Conservation (phyloP, 2,888 invertebrate species). For the Hypselothyrea guttata region DNA sequence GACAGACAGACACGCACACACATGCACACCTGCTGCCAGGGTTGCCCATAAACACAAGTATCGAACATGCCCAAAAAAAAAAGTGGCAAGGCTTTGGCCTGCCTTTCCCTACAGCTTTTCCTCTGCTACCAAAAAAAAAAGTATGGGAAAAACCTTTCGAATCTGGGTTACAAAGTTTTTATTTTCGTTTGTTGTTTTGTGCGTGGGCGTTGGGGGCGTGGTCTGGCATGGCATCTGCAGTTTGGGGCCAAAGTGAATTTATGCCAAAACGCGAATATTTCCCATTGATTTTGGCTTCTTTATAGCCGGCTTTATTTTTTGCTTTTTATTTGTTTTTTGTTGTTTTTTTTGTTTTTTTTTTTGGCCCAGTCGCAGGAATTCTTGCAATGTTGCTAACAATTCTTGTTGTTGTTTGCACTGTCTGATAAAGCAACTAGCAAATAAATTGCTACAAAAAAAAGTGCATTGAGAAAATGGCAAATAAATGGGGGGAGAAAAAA, state of each 20-base stretch:
- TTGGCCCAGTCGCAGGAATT: conserved; percentile 40
- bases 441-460: conserved; percentile 60
- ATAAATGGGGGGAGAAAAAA: not conserved
- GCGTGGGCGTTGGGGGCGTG: conserved; percentile 5
- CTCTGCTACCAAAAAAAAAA: not conserved
- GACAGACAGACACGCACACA: conserved; percentile 20
- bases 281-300: conserved; percentile 71
- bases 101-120: not conserved
- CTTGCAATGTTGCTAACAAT: conserved; percentile 56
- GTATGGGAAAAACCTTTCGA: conserved; percentile 19
- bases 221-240: conserved; percentile 13
- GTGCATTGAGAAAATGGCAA: not conserved
- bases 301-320: conserved; percentile 53
- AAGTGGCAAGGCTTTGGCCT: conserved; percentile 3
- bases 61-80: conserved; percentile 32
- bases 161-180: conserved; percentile 71
- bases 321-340: too few relatives aligned
- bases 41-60: conserved; percentile 31
- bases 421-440: conserved; percentile 42
- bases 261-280: conserved; percentile 72
- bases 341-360: too few relatives aligned
- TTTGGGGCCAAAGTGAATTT: conserved; percentile 59
- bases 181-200: conserved; percentile 55
- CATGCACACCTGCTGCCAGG: conserved; percentile 9
- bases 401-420: conserved; percentile 20